Evolutionary conservation across 2,797 vertebrate genomes (phyloP), one percentile per base, ranked within the genome.

Genomic region (Girardinus metallicus): DNA sequence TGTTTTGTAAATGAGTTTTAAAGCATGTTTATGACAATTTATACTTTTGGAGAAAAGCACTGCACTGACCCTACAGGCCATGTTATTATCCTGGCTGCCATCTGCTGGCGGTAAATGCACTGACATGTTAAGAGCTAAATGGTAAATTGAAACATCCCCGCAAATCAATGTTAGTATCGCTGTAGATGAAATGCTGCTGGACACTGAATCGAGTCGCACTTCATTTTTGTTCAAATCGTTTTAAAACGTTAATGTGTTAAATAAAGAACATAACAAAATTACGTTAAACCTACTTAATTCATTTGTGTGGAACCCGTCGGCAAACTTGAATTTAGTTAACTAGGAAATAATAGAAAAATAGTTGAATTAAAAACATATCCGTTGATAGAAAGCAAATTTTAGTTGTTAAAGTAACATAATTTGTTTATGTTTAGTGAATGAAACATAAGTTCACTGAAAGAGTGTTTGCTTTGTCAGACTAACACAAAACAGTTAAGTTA

Each of bases 61-160:
- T 39, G 23, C 36, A 2, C 18, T 23, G 39, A 13, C 2, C 23
- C 66, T 68, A 9, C 12, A 31, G 6, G 15, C 12, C 23, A 73
- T 82, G 75, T 34, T 71, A 73, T 75, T 70, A 82, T 46, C 64
- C 31, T 77, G 73, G 53, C 83, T 90, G 89, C 93, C 93, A 85
- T 81, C 92, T 95, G 83, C 86, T 92, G 93, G 90, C 44, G 12
- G 3, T 44, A 5, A 53, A 66, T 78, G n/a, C 0, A 86, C 62
- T 1, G 3, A 77, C 83, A 80, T 21, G 2, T 15, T n/a, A 8
- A 71, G n/a, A 62, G 16, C 18, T 12, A 4, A 49, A 1, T 10
- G 23, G 7, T 21, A 21, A 53, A 43, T 26, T 21, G 29, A 36
- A 29, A 16, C 18, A 29, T 68, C 26, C 31, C 21, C 66, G 34